Evolutionary conservation across 2,113 vertebrate species (phyloP).

Genomic region (Semnornis frantzii): DNA sequence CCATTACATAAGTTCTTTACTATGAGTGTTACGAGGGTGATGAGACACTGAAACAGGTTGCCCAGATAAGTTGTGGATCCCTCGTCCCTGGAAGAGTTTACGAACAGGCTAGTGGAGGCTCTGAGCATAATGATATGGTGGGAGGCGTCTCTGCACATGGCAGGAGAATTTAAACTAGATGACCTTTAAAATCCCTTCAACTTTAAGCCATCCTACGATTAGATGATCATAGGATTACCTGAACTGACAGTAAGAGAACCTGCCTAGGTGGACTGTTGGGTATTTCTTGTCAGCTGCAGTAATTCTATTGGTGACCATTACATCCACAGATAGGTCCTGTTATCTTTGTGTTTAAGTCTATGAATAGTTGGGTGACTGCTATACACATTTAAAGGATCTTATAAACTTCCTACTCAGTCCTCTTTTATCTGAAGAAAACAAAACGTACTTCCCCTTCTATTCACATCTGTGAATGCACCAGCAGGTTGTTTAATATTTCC

Average conservation of each 20-base stretch:
- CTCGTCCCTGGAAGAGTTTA: too few species aligned
- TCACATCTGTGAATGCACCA: background rate
- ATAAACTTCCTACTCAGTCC: background rate
- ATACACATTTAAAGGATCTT: background rate
- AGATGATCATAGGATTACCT: too few species aligned
- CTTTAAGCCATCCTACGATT: too few species aligned
- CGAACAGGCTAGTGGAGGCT: too few species aligned
- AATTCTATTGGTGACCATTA: background rate
- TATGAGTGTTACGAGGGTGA: too few species aligned
- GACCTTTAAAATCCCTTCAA: too few species aligned
- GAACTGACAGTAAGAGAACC: background rate
- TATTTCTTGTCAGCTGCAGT: background rate
- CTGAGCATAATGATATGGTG: too few species aligned
- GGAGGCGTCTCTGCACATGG: too few species aligned
- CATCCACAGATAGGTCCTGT: background rate
- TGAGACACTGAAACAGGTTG: too few species aligned
- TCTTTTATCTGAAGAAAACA: background rate
- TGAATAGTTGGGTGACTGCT: background rate
- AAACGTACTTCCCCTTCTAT: background rate
- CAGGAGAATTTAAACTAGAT: too few species aligned
- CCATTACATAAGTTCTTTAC: too few species aligned
- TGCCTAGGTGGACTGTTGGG: background rate
- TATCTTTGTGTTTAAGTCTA: background rate
- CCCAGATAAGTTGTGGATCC: too few species aligned
- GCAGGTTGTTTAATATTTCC: background rate